These are phyloP conservation scores for Eueides isabella DNA, from an alignment of 1,140 invertebrate species.

Conservation along the genomic window DNA sequence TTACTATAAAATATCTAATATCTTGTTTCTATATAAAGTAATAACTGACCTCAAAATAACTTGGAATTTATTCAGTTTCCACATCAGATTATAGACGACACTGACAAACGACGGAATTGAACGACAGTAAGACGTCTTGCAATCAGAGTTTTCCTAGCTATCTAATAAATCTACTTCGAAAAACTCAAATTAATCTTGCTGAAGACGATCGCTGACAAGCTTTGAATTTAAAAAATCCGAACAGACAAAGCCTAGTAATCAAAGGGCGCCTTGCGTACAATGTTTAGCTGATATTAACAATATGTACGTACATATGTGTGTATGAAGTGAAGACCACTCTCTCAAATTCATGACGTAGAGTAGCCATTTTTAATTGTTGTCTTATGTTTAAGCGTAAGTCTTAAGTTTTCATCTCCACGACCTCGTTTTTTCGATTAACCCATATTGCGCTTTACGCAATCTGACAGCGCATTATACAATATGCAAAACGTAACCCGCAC, in stretches of 20 bases:
- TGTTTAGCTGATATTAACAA: no score
- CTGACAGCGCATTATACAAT: constrained; percentile 38
- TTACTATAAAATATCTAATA: background rate
- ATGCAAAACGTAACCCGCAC: constrained; percentile 33
- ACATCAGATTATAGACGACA: constrained; percentile 26
- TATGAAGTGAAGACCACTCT: no score
- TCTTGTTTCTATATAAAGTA: background rate
- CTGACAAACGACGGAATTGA: constrained; percentile 37
- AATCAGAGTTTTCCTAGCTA: constrained; percentile 37
- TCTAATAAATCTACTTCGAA: constrained; percentile 39
- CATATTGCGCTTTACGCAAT: constrained; percentile 34
- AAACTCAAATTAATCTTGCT: constrained; percentile 40
- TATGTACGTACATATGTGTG: no score
- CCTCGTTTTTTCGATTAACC: constrained; percentile 32
- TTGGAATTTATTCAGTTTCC: constrained; percentile 11
- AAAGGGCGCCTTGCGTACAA: background rate
- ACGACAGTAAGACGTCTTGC: constrained; percentile 24
- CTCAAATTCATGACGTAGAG: background rate
- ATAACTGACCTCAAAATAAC: background rate
- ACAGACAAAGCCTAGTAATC: constrained; percentile 23
- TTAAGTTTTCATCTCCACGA: constrained; percentile 26
- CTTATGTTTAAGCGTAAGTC: background rate
- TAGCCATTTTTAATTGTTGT: background rate
- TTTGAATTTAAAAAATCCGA: constrained; percentile 26
- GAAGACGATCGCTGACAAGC: constrained; percentile 27